These are phyloP conservation scores for Ceratina japonica DNA, from an alignment of 1,140 invertebrate genomes.

Conservation along the genomic window DNA sequence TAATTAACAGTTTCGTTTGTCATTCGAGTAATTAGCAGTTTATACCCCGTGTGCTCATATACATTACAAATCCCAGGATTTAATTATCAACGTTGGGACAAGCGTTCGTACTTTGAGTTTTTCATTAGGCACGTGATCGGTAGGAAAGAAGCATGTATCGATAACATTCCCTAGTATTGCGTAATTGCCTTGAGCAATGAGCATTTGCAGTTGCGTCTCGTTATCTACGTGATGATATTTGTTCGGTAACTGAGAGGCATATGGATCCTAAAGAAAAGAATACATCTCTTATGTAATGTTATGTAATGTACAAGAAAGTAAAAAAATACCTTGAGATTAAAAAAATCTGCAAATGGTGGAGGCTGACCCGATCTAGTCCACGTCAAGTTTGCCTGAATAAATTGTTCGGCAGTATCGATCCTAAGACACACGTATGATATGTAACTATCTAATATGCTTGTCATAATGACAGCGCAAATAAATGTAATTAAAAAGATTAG, in stretches of 20 bases:
- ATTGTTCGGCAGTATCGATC: constrained; percentile 70
- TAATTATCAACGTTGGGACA: not conserved
- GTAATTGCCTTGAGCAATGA: constrained; percentile 60
- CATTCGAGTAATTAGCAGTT: no score
- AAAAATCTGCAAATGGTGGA: constrained; percentile 64
- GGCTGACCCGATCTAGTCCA: constrained; percentile 64
- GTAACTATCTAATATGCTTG: not conserved
- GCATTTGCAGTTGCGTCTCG: constrained; percentile 20
- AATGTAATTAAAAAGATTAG: no score
- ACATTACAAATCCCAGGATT: no score
- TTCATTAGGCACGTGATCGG: constrained; percentile 47
- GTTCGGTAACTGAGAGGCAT: constrained; percentile 51
- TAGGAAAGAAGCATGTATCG: constrained; percentile 65
- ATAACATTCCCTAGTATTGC: constrained; percentile 65
- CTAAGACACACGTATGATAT: constrained; percentile 47
- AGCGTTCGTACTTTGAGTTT: constrained; percentile 60
- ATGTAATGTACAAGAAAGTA: no score
- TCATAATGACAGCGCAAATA: no score
- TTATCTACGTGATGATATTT: constrained; percentile 47
- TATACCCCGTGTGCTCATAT: no score
- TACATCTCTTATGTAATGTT: not conserved
- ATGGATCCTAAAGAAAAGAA: constrained; percentile 57
- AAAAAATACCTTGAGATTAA: constrained; percentile 61
- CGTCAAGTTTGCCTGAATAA: constrained; percentile 68
- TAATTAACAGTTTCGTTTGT: no score